A percentile compares a stretch with the other conserved stretches of the same genome.
phyloP scores from a whole-genome alignment of 1,140 invertebrate genomes.

The Musca domestica region DNA sequence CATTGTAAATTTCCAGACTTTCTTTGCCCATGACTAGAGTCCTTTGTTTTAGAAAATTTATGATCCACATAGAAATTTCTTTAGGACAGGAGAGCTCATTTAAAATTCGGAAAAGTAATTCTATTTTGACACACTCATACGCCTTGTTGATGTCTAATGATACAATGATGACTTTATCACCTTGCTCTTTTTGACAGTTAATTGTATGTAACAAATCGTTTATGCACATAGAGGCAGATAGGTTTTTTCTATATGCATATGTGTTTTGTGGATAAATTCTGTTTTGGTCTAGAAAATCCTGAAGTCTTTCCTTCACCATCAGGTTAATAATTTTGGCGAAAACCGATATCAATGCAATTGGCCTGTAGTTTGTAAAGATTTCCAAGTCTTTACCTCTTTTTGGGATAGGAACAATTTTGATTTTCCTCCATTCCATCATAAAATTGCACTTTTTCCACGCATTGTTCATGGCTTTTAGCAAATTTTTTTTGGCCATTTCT shows the following conservation, averaged over 20 bases:
- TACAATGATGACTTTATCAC: neutral
- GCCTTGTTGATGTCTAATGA: neutral
- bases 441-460: neutral
- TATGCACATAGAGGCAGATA: no score
- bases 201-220: neutral
- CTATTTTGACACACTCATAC: neutral
- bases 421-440: neutral
- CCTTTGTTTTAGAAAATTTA: neutral
- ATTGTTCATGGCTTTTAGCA: neutral
- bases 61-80: neutral
- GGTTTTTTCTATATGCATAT: no score
- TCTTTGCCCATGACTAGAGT: neutral
- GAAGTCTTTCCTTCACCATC: neutral
- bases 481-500: neutral
- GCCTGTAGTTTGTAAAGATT: neutral
- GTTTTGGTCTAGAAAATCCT: neutral
- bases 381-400: neutral
- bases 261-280: neutral
- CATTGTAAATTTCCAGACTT: neutral
- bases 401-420: constrained; percentile 7
- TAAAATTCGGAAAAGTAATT: neutral
- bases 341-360: constrained; percentile 1
- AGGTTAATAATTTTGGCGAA: constrained; percentile 8
- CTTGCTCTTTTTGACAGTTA: neutral
- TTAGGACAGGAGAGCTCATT: neutral